A percentile compares a stretch with the other conserved stretches of the same genome.
phyloP scores from a whole-genome alignment of 2,797 vertebrate genomes.

The Poeciliopsis turneri region DNA sequence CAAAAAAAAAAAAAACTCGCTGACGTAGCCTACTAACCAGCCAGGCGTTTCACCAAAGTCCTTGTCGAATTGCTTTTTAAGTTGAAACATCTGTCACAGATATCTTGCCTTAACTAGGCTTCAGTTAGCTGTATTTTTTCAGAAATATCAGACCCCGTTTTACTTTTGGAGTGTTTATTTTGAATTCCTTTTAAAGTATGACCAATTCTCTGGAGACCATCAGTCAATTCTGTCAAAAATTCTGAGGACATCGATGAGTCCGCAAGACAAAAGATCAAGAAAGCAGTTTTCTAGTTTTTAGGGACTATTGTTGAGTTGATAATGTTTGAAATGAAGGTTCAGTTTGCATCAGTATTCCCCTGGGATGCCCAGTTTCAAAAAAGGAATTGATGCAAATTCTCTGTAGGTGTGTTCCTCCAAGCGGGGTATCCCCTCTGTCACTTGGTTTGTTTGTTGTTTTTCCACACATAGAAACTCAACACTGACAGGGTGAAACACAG shows the following conservation, averaged over 20 bases:
- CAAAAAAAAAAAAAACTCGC: conserved; percentile 11
- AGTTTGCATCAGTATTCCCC: not conserved
- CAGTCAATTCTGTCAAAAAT: not conserved
- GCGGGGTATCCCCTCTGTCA: not conserved
- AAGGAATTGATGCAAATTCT: not conserved
- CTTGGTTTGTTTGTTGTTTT: not conserved
- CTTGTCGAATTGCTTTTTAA: conserved; percentile 2
- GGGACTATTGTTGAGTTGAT: not conserved
- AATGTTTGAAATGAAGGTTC: not conserved
- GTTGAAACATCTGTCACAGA: conserved; percentile 10
- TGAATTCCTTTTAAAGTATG: not conserved
- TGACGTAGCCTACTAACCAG: conserved; percentile 49
- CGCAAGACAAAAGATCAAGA: not conserved
- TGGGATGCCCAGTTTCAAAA: not conserved
- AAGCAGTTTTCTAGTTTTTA: not conserved
- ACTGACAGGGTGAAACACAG: not conserved
- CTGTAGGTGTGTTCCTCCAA: not conserved
- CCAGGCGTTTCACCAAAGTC: conserved; percentile 20
- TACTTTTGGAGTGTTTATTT: not conserved
- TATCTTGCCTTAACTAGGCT: not conserved
- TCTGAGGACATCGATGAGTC: not conserved
- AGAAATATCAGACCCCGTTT: not conserved
- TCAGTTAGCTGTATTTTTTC: not conserved
- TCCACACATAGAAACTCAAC: not conserved
- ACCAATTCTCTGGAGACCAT: not conserved